Conservation (phyloP, 1,140 invertebrate species). For the Rhynchophorus ferrugineus region DNA sequence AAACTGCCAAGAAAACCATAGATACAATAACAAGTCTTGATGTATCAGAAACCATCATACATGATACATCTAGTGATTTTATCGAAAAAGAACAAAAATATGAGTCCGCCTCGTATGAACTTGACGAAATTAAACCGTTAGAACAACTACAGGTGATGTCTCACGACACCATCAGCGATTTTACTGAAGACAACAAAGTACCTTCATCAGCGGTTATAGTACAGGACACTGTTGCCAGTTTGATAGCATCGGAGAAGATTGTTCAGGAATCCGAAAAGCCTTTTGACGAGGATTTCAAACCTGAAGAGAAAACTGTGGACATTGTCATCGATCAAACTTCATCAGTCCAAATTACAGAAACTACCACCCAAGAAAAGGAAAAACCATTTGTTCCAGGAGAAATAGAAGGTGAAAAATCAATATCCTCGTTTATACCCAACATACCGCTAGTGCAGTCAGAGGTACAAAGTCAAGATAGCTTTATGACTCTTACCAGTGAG, state of each 20-base stretch:
- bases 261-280: conserved; percentile 46
- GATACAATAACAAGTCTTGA: conserved; percentile 42
- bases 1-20: conserved; percentile 40
- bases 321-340: conserved; percentile 41
- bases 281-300: conserved; percentile 37
- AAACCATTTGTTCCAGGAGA: conserved; percentile 33
- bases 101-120: conserved; percentile 37
- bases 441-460: conserved; percentile 15
- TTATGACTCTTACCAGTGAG: conserved; percentile 15
- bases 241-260: conserved; percentile 44
- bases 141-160: conserved; percentile 28
- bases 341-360: conserved; percentile 43
- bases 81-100: conserved; percentile 28
- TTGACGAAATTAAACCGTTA: conserved; percentile 30
- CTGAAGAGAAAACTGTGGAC: conserved; percentile 39
- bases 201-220: conserved; percentile 36
- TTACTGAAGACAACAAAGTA: conserved; percentile 23
- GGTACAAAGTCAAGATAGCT: conserved; percentile 24
- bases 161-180: conserved; percentile 25
- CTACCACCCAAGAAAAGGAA: conserved; percentile 46
- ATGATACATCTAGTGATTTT: conserved; percentile 40
- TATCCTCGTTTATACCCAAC: conserved; percentile 22
- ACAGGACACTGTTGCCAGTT: conserved; percentile 43
- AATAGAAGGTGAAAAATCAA: conserved; percentile 37
- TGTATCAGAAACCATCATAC: conserved; percentile 41